These are phyloP conservation scores for Oenanthe oenanthe DNA, from an alignment of 2,113 vertebrate species.

Conservation along the genomic window DNA sequence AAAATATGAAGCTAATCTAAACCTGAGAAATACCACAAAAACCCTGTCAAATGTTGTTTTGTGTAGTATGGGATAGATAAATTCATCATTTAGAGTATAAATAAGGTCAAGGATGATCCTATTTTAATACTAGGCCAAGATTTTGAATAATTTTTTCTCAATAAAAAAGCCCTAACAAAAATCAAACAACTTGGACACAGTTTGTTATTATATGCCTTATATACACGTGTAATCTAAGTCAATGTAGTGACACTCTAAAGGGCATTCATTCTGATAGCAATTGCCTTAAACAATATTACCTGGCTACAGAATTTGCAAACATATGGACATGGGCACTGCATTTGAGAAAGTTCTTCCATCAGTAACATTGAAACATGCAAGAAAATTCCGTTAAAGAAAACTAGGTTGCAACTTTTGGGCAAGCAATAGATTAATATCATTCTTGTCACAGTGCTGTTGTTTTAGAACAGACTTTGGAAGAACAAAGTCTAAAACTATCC, in stretches of 20 bases:
- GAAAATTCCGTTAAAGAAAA: background rate
- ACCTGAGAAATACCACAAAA: background rate
- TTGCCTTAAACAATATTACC: background rate
- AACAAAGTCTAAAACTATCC: background rate
- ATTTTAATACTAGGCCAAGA: background rate
- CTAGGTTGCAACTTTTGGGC: background rate
- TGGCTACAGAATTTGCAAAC: background rate
- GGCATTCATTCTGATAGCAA: background rate
- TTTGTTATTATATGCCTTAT: background rate
- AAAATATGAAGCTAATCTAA: background rate
- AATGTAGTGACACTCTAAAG: background rate
- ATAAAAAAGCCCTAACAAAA: background rate
- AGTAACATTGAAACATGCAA: background rate
- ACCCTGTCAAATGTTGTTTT: background rate
- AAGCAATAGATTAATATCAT: background rate
- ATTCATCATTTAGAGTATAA: background rate
- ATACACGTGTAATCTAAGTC: background rate
- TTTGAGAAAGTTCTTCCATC: background rate
- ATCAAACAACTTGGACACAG: background rate
- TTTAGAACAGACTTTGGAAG: background rate
- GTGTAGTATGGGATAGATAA: background rate
- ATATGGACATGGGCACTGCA: fast-evolving
- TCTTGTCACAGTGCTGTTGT: background rate
- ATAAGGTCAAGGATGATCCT: background rate
- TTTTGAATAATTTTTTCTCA: background rate